phyloP scores from a whole-genome alignment of 64 coral and sea anemone species.

The Montipora cactus region DNA sequence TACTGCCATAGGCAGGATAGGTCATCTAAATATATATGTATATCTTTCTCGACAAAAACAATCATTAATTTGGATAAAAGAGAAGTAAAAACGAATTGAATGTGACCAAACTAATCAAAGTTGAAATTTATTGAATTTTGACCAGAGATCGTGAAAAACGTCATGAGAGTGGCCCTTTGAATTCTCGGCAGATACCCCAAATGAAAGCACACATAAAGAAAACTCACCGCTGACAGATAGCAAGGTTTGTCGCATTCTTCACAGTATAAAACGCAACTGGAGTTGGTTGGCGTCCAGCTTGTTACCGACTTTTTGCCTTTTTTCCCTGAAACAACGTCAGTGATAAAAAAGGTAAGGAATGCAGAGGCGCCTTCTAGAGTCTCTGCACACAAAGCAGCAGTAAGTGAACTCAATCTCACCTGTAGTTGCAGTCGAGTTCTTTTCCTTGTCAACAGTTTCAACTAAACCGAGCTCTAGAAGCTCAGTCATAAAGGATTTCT shows the following conservation, averaged over 20 bases:
- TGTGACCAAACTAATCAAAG: too few species aligned
- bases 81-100: too few species aligned
- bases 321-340: background rate
- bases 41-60: too few species aligned
- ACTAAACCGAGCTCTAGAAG: slow-evolving; percentile 48
- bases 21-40: too few species aligned
- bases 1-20: too few species aligned
- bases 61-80: too few species aligned
- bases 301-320: slow-evolving; percentile 30
- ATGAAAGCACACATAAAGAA: background rate
- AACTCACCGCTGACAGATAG: slow-evolving; percentile 67
- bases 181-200: too few species aligned
- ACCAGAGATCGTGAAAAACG: too few species aligned
- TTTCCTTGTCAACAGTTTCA: slow-evolving; percentile 8
- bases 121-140: too few species aligned
- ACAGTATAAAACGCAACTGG: slow-evolving; percentile 45
- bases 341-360: background rate
- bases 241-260: slow-evolving; percentile 53
- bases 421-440: background rate
- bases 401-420: background rate
- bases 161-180: too few species aligned
- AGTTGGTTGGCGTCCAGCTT: slow-evolving; percentile 33
- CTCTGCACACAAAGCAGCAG: background rate
- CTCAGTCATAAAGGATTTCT: slow-evolving; percentile 27
- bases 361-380: too few species aligned